A percentile compares a stretch with the other conserved stretches of the same genome.
phyloP scores from a whole-genome alignment of 2,888 invertebrate genomes.

The Dicyrtoma fusca region DNA sequence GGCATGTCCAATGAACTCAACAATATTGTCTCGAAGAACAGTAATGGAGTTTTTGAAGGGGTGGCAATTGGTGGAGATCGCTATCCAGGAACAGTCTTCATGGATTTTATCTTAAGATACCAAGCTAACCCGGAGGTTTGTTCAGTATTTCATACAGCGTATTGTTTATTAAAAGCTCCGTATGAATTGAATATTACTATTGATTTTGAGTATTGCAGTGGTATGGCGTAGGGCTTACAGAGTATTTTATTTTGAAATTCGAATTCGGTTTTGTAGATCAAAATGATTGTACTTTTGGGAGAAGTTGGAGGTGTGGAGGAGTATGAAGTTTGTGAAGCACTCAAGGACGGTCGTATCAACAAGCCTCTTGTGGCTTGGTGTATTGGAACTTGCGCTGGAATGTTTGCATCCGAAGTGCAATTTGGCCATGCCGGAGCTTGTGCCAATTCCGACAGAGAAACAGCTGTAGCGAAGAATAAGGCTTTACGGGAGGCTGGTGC shows the following conservation, averaged over 20 bases:
- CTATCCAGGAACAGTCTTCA: constrained; percentile 97
- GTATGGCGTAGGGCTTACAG: too few species aligned
- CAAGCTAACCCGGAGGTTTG: constrained; percentile 66
- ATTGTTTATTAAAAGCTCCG: too few species aligned
- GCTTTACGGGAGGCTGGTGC: constrained; percentile 82
- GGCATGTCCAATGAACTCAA: constrained; percentile 99
- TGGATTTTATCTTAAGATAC: constrained; percentile 91
- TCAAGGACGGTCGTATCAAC: constrained; percentile 76
- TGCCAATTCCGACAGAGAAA: constrained; percentile 91
- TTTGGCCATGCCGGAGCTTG: constrained; percentile 99
- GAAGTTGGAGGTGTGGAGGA: constrained; percentile 99
- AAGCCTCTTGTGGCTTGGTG: constrained; percentile 99
- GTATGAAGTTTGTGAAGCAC: constrained; percentile 89
- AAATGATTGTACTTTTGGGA: constrained; percentile 93
- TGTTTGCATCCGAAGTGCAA: constrained; percentile 89
- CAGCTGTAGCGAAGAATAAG: constrained; percentile 89
- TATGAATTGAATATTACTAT: too few species aligned
- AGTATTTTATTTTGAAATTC: constrained; percentile 61
- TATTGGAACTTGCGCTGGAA: constrained; percentile 68
- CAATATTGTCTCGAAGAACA: constrained; percentile 94
- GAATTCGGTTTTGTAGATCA: constrained; percentile 71
- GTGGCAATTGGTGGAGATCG: constrained; percentile 98
- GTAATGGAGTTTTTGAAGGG: constrained; percentile 96
- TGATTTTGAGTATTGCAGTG: too few species aligned
- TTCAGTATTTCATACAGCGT: too few species aligned